A percentile compares a stretch with the other conserved stretches of the same genome.
These are phyloP conservation scores for Coptodon rendalli DNA, from an alignment of 2,113 vertebrate genomes.

Conservation along the genomic window DNA sequence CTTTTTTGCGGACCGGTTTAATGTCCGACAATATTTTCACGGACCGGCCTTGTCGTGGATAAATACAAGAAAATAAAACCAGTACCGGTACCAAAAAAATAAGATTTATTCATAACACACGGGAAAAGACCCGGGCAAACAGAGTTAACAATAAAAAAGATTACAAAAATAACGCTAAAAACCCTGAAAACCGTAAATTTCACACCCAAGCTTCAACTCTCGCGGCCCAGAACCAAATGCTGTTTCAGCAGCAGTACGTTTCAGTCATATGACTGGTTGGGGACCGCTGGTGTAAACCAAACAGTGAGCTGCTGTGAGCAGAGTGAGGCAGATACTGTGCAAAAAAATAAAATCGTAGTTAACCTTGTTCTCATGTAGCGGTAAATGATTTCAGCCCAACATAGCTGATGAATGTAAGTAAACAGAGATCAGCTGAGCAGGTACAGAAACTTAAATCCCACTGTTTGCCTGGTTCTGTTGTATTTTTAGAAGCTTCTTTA, in stretches of 20 bases:
- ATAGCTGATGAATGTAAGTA: not conserved
- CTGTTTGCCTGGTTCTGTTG: not conserved
- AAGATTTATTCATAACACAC: not conserved
- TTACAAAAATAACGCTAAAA: not conserved
- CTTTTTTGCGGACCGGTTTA: rapidly evolving
- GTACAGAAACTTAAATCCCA: rapidly evolving
- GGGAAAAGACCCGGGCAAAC: not conserved
- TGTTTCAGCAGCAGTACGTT: too few species aligned
- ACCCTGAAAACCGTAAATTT: not conserved
- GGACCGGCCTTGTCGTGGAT: not conserved
- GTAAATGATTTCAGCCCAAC: not conserved
- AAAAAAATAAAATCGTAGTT: rapidly evolving
- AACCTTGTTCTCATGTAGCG: not conserved
- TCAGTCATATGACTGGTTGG: not conserved
- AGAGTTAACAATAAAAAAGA: not conserved
- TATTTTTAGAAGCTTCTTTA: not conserved
- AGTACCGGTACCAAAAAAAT: not conserved
- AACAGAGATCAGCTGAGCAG: not conserved
- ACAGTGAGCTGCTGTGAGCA: not conserved
- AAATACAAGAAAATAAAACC: not conserved
- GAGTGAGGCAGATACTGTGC: not conserved
- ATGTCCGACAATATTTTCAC: not conserved
- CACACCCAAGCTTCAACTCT: not conserved
- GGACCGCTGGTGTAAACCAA: not conserved
- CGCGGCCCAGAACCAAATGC: not conserved